phyloP scores from a whole-genome alignment of 1,140 invertebrate genomes.

The Metaphire vulgaris region DNA sequence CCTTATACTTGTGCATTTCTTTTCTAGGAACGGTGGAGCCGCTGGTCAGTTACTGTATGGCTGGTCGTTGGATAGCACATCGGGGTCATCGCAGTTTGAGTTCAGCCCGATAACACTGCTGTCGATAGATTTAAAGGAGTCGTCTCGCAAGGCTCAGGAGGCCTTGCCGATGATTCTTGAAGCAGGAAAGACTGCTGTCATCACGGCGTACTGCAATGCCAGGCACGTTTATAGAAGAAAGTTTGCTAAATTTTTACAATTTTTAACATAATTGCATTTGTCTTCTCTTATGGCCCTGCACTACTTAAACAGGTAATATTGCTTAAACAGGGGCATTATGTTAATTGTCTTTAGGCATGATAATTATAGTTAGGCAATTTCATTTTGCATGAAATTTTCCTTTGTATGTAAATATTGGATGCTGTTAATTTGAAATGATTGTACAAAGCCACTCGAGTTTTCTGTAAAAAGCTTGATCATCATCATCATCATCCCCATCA shows the following conservation, averaged over 20 bases:
- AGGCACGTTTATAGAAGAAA: constrained; percentile 22
- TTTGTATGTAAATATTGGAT: too few species aligned
- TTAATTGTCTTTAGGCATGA: too few species aligned
- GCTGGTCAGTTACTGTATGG: not conserved
- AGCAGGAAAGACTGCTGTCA: constrained; percentile 29
- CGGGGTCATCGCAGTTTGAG: constrained; percentile 21
- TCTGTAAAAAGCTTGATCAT: too few species aligned
- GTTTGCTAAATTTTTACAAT: constrained; percentile 10
- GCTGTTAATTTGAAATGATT: too few species aligned
- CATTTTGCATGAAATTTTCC: too few species aligned
- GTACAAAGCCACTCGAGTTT: too few species aligned
- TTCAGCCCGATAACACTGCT: constrained; percentile 27
- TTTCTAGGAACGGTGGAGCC: not conserved
- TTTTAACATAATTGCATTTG: too few species aligned
- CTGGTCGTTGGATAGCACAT: not conserved
- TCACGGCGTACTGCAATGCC: constrained; percentile 28
- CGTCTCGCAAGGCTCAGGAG: constrained; percentile 10
- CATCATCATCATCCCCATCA: too few species aligned
- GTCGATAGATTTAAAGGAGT: constrained; percentile 11
- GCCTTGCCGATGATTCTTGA: constrained; percentile 24
- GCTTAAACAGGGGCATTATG: too few species aligned
- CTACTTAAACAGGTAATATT: too few species aligned
- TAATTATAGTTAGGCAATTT: too few species aligned
- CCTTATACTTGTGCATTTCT: constrained; percentile 19
- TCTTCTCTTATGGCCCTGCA: too few species aligned